Base-by-base conservation (phyloP, 2,113 vertebrate species). In the Arothron firmamentum region DNA sequence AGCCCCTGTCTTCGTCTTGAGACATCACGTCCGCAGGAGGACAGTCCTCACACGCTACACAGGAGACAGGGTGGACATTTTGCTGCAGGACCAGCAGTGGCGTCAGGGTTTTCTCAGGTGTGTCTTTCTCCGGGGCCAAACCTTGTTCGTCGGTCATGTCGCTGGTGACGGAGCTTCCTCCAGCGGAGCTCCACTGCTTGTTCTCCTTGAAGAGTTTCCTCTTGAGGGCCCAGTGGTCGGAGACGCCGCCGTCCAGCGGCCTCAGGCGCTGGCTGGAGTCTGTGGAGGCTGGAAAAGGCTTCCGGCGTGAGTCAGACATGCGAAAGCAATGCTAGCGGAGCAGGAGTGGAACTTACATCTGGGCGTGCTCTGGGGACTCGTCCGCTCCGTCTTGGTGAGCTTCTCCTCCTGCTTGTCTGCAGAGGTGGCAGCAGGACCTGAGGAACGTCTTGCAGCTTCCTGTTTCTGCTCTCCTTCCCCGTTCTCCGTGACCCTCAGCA, bases 61-160 rank as follows among this genome's bases (percentile, higher is more conserved):
- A 85, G 85, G 59, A 47, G 46, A 52, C 28, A 56, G n/a, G 1
- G 15, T 13, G 10, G 17, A 19, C 28, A 19, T 6, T 3, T 41
- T 9, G 19, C 5, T 6, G 3, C 21, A 23, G 2, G 21, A 23
- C 21, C n/a, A n/a, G n/a, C n/a, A n/a, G n/a, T n/a, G n/a, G n/a
- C n/a, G n/a, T n/a, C n/a, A n/a, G n/a, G n/a, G n/a, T n/a, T n/a
- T n/a, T n/a, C n/a, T n/a, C n/a, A n/a, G n/a, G n/a, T n/a, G n/a
- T n/a, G n/a, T n/a, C n/a, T n/a, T n/a, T n/a, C n/a, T n/a, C n/a
- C 6, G 9, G 15, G 15, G 17, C 13, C 45, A 15, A 11, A 53
- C 94, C 78, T 65, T 93, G 95, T 67, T 92, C 93, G 55, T 96
- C 93, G 0, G 93, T 94, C 72, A 94, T 81, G 57, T 89, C 94